Evolutionary conservation across 2,113 vertebrate species (phyloP), one percentile per base, ranked within the genome.

Genomic region (Acinonyx jubatus): DNA sequence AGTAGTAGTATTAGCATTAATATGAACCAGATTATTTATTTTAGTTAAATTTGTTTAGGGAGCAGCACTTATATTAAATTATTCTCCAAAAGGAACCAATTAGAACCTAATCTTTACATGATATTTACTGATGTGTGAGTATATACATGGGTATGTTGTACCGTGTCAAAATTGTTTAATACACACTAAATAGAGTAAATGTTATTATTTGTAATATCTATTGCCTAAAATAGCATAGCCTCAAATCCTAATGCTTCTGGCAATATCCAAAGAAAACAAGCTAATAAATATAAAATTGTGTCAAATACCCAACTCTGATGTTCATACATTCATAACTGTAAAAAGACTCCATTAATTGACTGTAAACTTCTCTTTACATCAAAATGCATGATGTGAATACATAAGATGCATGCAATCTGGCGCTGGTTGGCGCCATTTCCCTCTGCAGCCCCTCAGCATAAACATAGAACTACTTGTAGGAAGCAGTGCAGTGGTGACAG

Each of bases 201-300:
- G 45, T 71, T 87, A 74, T 57, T 41, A 93, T 86, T 92, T 95
- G 50, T 27, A 92, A 80, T 92, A 76, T 69, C 3, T 94, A 41
- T 74, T 92, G 73, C 27, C 18, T 95, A 76, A 95, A 76, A 12
- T 61, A 13, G 3, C 19, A 48, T 63, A 33, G 6, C 33, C 7
- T 83, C 41, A 87, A 83, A 92, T 83, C 15, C 31, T 76, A 65
- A 71, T 71, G 21, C 15, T 31, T 93, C 48, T 73, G 10, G 15
- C 5, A 74, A 71, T 79, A 96, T 27, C 0, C 13, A 92, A 69
- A 66, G 50, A 83, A 89, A 91, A 68, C 81, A 91, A 83, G 31
- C 14, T 71, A 85, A 31, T 71, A n/a, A 76, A 31, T 68, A 89
- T 63, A 57, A 81, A 95, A 84, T 19, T 45, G 0, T 84, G 7